Evolutionary conservation across 2,113 vertebrate genomes (phyloP).

Genomic region (Platichthys flesus): DNA sequence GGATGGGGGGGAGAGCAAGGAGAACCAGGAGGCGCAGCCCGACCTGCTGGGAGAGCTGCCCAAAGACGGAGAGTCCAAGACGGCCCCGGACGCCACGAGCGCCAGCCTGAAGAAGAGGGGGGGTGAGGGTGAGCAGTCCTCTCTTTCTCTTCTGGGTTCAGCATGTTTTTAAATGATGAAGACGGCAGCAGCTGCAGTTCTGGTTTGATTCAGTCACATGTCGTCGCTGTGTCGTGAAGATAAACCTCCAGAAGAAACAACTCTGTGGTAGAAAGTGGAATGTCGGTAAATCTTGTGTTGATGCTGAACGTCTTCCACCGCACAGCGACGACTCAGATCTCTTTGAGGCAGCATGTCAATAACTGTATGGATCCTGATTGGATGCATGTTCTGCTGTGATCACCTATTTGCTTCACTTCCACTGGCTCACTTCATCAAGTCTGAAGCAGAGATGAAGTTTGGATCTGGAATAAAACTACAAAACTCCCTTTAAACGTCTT

Average conservation of each 20-base stretch:
- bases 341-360: not conserved
- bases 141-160: not conserved
- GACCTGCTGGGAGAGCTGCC: constrained; percentile 68
- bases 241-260: too few species aligned
- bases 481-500: too few species aligned
- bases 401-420: not conserved
- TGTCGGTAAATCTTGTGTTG: accelerated
- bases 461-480: too few species aligned
- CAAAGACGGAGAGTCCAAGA: constrained; percentile 76
- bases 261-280: not conserved
- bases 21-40: constrained; percentile 85
- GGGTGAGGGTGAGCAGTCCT: constrained; percentile 69
- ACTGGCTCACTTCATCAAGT: not conserved
- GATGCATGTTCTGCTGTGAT: constrained; percentile 50
- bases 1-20: constrained; percentile 87
- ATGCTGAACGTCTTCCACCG: constrained; percentile 1
- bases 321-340: not conserved
- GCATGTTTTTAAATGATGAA: not conserved
- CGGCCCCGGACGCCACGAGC: constrained; percentile 83
- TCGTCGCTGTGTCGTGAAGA: constrained; percentile 11
- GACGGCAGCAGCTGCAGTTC: not conserved
- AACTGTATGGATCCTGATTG: constrained; percentile 9
- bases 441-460: not conserved
- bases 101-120: constrained; percentile 88
- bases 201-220: not conserved